Percentiles rank a stretch among this genome's conserved stretches.
Conservation (phyloP, 2,797 vertebrate species). For the Paedocypris micromegethes region DNA sequence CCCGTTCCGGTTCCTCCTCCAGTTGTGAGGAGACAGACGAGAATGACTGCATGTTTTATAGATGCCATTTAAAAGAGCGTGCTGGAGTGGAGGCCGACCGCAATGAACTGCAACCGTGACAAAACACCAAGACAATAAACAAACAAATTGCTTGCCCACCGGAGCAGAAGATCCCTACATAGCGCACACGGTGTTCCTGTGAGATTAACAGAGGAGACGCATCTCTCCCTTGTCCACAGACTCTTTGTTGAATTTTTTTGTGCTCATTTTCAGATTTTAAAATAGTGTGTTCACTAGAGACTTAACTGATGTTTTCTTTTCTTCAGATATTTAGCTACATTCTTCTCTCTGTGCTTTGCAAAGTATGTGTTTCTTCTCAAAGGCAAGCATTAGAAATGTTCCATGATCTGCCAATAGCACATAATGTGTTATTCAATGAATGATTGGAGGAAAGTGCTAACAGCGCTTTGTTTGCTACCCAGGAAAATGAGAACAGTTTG, state of each 20-base stretch:
- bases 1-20: not conserved
- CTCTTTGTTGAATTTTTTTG: slow-evolving; percentile 20
- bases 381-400: no score
- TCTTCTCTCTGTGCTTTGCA: no score
- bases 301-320: no score
- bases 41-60: slow-evolving; percentile 64
- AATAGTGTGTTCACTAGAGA: no score
- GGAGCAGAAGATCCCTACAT: slow-evolving; percentile 27
- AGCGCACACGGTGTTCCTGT: slow-evolving; percentile 45
- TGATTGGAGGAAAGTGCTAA: no score
- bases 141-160: slow-evolving; percentile 69
- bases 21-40: slow-evolving; percentile 20
- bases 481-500: no score
- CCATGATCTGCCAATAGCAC: no score
- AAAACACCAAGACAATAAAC: slow-evolving; percentile 74
- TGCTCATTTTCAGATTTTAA: not conserved
- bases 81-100: slow-evolving; percentile 58
- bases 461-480: no score
- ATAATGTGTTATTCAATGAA: no score
- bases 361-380: no score
- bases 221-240: slow-evolving; percentile 47
- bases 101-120: slow-evolving; percentile 71
- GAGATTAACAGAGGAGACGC: slow-evolving; percentile 60
- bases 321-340: no score
- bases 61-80: slow-evolving; percentile 71